Evolutionary conservation across 2,888 invertebrate genomes (phyloP).

Genomic region (Lydus trimaculatus): DNA sequence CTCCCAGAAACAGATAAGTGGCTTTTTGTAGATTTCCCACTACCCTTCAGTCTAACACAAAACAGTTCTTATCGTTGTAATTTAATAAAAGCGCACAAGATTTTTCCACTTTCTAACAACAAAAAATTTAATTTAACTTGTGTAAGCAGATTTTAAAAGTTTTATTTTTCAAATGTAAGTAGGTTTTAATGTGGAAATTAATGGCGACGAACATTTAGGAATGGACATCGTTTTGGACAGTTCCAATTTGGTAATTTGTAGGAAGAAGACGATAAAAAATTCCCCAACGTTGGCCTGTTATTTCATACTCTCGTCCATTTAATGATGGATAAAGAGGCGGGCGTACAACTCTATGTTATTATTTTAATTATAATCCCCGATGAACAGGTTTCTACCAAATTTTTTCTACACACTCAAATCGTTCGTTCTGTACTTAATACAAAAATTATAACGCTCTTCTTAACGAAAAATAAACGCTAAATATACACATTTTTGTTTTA

Average conservation of each 20-base stretch:
- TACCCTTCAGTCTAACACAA: background rate
- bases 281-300: constrained; percentile 17
- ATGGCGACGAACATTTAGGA: background rate
- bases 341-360: constrained; percentile 37
- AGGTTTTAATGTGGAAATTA: background rate
- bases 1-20: constrained; percentile 56
- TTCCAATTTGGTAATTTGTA: constrained; percentile 3
- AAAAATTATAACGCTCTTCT: background rate
- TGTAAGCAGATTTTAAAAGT: background rate
- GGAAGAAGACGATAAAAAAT: background rate
- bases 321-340: constrained; percentile 37
- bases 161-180: background rate
- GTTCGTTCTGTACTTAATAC: background rate
- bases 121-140: background rate
- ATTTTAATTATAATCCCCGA: constrained; percentile 42
- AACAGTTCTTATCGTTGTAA: background rate
- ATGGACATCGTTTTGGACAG: background rate
- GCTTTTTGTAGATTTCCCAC: constrained; percentile 37
- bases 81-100: background rate
- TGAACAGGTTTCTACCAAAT: constrained; percentile 26
- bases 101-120: background rate
- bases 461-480: background rate
- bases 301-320: constrained; percentile 23
- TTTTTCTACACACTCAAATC: background rate
- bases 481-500: background rate